Base-by-base conservation (phyloP, 2,888 invertebrate species). In the Brenthis ino region DNA sequence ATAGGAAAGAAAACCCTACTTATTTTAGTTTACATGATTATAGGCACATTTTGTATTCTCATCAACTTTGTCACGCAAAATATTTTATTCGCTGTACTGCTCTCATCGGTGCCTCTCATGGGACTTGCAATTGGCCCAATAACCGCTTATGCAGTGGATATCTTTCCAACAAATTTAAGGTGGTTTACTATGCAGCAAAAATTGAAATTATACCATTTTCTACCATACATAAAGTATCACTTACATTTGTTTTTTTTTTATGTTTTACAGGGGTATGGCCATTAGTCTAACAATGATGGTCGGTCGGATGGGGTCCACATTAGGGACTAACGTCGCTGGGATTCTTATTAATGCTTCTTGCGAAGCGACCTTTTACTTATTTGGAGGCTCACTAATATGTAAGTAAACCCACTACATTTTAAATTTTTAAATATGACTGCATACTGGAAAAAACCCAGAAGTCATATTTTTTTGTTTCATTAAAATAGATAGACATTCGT, bases 311-410 rank as follows among this genome's bases (percentile, higher is more conserved):
- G 95, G 95, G 0, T 95, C 95, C 0, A 94, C 95, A 58, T 76
- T 93, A 1, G 95, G 95, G 57, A 94, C 95, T 61, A 86, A 95
- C 64, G 83, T 94, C 0, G 94, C 95, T 56, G 95, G 95, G 0
- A 78, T 93, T 63, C 87, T 95, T 20, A 90, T 96, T 71, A 95
- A 95, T 75, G 84, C 85, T 1, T 89, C 91, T 58, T 95, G 95
- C 77, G 94, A 94, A 80, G 86, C 93, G 6, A 94, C 95, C 0
- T 94, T 96, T 78, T 94, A 95, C 76, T 78, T 93, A 0, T 94
- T 95, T 68, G 94, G 94, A 33, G 90, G 87, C 16, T 77, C 93
- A 51, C 82, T 94, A 37, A 70, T 94, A 33, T 14, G 89, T 94
- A 79, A 91, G 94, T 85, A 65, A 57, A 48, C 16, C 14, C 28